Evolutionary conservation across 2,797 vertebrate genomes (phyloP), one percentile per base, ranked within the genome.

Genomic region (Microctenopoma lineatum): DNA sequence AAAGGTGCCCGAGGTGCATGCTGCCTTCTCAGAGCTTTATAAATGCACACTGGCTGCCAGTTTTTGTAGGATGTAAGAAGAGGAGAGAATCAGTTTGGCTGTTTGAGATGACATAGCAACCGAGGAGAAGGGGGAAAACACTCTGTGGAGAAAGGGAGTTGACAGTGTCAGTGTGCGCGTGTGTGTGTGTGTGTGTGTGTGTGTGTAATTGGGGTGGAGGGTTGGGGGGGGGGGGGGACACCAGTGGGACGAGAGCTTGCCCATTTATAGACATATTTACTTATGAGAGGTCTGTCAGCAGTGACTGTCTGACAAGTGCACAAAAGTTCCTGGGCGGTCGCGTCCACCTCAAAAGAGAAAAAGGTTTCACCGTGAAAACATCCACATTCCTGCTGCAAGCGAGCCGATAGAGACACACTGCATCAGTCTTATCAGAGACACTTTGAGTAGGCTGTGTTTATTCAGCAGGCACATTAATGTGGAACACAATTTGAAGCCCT

Each of bases 241-340:
- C 69, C 50, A 80, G 72, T 68, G 71, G 85, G 70, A 77, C 83
- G 87, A 89, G 79, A 74, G 79, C 86, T 82, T 95, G 92, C 86
- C 94, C 94, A 92, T 95, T 93, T 95, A 95, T 94, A 94, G 94
- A 90, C 93, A 93, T 93, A 93, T 95, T 94, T 94, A 93, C 92
- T 92, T 92, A 76, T 87, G 87, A 86, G 88, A 90, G 86, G 73
- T 88, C 87, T 86, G 89, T 92, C 89, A 89, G 92, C 83, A 59
- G 84, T 90, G 92, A 93, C 90, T 77, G 77, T 87, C 87, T 84
- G 69, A 92, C 83, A 89, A 87, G 83, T 77, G 84, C 77, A 87
- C 81, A 73, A 52, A 82, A 87, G 90, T 66, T 70, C 73, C 70
- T 83, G 85, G 83, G 80, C 78, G 83, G 87, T 90, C 88, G 84